Evolutionary conservation across 2,797 vertebrate genomes (phyloP), one percentile per base, ranked within the genome.

Genomic region (Rhynchotus rufescens): DNA sequence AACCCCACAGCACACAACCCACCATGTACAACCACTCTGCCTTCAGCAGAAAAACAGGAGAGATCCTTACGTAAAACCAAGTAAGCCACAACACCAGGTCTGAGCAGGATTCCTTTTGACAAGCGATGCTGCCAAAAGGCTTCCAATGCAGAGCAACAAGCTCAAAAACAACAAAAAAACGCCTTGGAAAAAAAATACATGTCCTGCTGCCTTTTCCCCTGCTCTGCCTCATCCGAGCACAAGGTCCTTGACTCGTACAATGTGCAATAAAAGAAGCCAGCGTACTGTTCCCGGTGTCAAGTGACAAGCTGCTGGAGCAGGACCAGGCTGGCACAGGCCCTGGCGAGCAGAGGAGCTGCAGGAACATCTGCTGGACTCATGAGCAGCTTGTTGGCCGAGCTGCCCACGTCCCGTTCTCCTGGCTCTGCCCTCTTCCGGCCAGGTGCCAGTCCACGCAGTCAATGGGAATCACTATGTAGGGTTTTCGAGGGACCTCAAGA

Each of bases 321-420:
- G 80, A 66, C 73, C 93, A 92, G 88, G 36, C 86, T 96, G 95
- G 95, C 94, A 94, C 36, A 2, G 0, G 54, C 79, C 84, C 79
- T 75, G 0, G 75, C 61, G 88, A 93, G 76, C 66, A 22, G 60
- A 44, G 56, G 93, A 64, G 84, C 89, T 89, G 87, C 56, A 86
- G 82, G 75, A 96, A 97, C 95, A 97, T 95, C 94, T 96, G 96
- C 92, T 91, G 94, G 92, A 84, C 87, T 89, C 69, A 40, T 36
- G 62, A 91, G 56, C 3, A 1, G 69, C 54, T 47, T 65, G 81
- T 36, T 95, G 94, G 95, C 92, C 36, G 6, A 40, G 71, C 80
- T 88, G 82, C 77, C 57, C 8, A 5, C 3, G 28, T 66, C 92
- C 92, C 45, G 9, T 45, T 51, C 26, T 86, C 19, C 90, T 93